Base-by-base conservation (phyloP, 2,113 vertebrate species). In the Grammomys dolichurus region DNA sequence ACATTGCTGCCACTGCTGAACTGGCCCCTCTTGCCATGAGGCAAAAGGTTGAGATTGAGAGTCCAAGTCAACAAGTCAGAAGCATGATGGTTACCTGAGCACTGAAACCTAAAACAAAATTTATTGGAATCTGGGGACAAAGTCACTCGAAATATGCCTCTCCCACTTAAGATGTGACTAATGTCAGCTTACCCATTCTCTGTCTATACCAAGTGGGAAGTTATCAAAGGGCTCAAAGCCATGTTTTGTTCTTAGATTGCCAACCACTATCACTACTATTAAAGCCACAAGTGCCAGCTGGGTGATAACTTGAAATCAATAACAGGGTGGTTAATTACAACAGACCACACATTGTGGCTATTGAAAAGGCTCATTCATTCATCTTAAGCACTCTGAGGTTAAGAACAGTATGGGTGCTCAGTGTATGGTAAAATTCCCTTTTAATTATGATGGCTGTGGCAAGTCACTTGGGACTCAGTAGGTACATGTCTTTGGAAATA, bases 301-400 rank as follows among this genome's bases (percentile, higher is more conserved):
- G 70, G 6, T 70, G 20, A 58, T 81, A 73, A 87, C 16, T 93
- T 84, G 81, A 94, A 96, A 80, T 96, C 81, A 96, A 22, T 76
- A 95, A 90, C 31, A 81, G 75, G 48, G 69, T 43, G 36, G 22
- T 40, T 94, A 94, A 72, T n/a, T 40, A 63, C 4, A 58, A 77
- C 20, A 85, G 22, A 90, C 48, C 72, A 90, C 43, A 81, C 33
- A 40, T 33, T 86, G 13, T 65, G 28, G 19, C 51, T 96, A 95
- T 82, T 33, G 51, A 36, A 70, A 78, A 90, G 70, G 70, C 22
- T 43, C 51, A 33, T 40, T 60, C 72, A 73, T 63, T 95, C 51
- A 73, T 72, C 76, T 93, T 87, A 95, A 96, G 69, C 40, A 82
- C 31, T 76, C 28, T 1, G 1, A 78, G 60, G 81, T 87, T 24